Base-by-base conservation (phyloP, 2,888 invertebrate species). In the Ormyrus rosae region DNA sequence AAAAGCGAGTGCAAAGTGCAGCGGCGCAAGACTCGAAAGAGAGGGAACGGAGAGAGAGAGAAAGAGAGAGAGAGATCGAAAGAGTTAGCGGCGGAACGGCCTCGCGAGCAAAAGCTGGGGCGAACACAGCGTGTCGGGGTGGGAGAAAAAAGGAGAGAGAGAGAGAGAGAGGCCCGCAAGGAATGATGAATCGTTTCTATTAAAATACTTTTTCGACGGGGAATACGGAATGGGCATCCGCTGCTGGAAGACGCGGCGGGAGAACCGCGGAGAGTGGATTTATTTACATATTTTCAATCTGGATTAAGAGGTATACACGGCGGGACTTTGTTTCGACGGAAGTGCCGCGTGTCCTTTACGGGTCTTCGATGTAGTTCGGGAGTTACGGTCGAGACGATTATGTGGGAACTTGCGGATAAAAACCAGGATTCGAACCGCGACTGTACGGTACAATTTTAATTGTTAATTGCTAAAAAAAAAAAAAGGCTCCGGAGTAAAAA, bases 201-300 rank as follows among this genome's bases (percentile, higher is more conserved):
- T 90, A 90, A 90, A 90, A 90, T 90, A 90, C 88, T 90, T 90
- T 90, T 90, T 90, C 88, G 88, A 89, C 89, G 88, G 88, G 85
- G 88, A 90, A 90, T 90, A 89, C 88, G 86, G 86, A 88, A 88
- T 87, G 89, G 88, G 86, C 87, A 87, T 88, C 84, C 82, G 78
- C 84, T 80, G 83, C 82, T 19, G 63, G 58, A 55, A 69, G 69
- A 67, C 34, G 71, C 19, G 34, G 50, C 45, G 80, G 84, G 86
- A 86, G 86, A 55, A 61, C 79, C 68, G 79, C 63, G 73, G 86
- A 86, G 87, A 87, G 85, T 86, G 87, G 89, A 89, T 89, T 88
- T 90, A 90, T 90, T 90, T 90, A 89, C 90, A 90, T 90, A 90
- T 90, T 90, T 90, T 89, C 90, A 89, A 90, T 90, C 90, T 89